Evolutionary conservation across 2,888 invertebrate genomes (phyloP).

Genomic region (Xanthia icteritia): DNA sequence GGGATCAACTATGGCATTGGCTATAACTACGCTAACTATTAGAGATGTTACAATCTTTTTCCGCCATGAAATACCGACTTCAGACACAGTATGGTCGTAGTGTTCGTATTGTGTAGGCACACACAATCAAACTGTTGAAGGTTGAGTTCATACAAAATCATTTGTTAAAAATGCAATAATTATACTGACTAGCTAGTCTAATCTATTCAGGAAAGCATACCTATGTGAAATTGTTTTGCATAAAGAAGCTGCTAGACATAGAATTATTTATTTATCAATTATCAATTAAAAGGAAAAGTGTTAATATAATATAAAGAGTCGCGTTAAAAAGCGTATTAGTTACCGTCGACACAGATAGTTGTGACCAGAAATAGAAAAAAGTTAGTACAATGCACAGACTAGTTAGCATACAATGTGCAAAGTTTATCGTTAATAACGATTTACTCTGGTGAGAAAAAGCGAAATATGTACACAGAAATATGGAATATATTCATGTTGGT

Average conservation of each 20-base stretch:
- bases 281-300: background rate
- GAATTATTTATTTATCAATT: background rate
- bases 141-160: background rate
- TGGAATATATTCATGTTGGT: constrained; percentile 1
- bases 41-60: background rate
- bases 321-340: constrained; percentile 23
- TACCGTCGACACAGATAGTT: background rate
- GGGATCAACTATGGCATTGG: background rate
- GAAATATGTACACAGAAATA: constrained; percentile 9
- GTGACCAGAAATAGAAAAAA: constrained; percentile 1
- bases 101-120: background rate
- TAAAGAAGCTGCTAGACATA: background rate
- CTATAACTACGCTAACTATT: background rate
- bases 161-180: background rate
- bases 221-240: background rate
- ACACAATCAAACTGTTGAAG: background rate
- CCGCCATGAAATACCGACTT: background rate
- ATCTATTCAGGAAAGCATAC: background rate
- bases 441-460: constrained; percentile 19
- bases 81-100: background rate
- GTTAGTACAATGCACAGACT: background rate
- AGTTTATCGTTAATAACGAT: constrained; percentile 3
- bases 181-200: background rate
- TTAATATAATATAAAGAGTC: constrained; percentile 8
- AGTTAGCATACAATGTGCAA: background rate